Evolutionary conservation across 2,113 vertebrate species (phyloP), one percentile per base, ranked within the genome.

Genomic region (Nicator chloris): DNA sequence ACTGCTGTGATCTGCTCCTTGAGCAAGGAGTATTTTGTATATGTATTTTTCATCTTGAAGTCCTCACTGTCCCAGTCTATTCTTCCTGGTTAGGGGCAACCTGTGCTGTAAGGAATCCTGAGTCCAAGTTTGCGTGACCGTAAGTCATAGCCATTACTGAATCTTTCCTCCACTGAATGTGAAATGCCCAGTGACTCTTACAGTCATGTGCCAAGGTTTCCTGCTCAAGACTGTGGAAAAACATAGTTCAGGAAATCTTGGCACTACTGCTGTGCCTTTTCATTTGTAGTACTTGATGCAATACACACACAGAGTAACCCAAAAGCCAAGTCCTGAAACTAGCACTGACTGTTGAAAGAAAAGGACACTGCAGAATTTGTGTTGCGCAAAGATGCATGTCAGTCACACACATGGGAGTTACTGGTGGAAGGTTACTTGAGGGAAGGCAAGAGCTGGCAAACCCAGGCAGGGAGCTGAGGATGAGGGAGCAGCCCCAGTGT

Each of bases 91-190:
- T 45, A 63, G 53, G 39, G 19, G 30, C 14, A 76, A 53, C 66
- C 69, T 82, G 30, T 71, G 47, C 33, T 71, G 33, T 50, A 86
- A 68, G 56, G 86, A 80, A 86, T 77, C 59, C 79, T 28, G 71
- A 93, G 79, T 63, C 71, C 39, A 39, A 64, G 54, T 70, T 23
- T 42, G 75, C 1, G 0, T 94, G 90, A 96, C 59, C 0, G 0
- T 88, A 92, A 95, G 75, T 96, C 93, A 96, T 4, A 81, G 79
- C 30, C 37, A 33, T 97, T 93, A 88, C 47, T 0, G 2, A 61
- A 70, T 73, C 54, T 86, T 92, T 96, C 90, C 95, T 81, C 23
- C 13, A 10, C 50, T 47, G 68, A 81, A 70, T 16, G 26, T 20
- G 56, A 88, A 93, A 68, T 45, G 40, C n/a, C 26, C 6, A 22